These are phyloP conservation scores for Frankliniella fusca DNA, from an alignment of 2,888 invertebrate genomes.

Conservation along the genomic window DNA sequence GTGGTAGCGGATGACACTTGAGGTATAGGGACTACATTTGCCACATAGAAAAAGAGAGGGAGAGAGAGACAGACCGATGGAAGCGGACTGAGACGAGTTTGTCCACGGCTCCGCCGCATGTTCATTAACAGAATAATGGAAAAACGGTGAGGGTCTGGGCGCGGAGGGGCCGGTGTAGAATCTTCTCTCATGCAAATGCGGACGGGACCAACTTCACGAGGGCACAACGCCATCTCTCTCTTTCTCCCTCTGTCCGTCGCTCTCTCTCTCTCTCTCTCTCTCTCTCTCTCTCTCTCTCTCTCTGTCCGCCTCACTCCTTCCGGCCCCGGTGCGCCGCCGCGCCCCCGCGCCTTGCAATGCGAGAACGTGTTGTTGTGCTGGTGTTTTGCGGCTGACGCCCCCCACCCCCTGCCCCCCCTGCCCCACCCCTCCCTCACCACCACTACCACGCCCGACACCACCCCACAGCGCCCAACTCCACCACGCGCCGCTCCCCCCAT, in stretches of 20 bases:
- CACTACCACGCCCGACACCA: background rate
- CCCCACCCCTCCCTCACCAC: background rate
- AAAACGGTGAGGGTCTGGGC: background rate
- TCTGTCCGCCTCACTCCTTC: too few relatives aligned
- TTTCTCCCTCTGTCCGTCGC: background rate
- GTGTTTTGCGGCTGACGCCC: too few relatives aligned
- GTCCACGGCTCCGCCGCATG: background rate
- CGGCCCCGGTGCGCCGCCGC: too few relatives aligned
- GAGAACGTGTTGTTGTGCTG: too few relatives aligned
- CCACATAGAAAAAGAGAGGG: background rate
- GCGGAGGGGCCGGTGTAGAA: background rate
- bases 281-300: too few relatives aligned
- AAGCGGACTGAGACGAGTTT: background rate
- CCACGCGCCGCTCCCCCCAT: background rate
- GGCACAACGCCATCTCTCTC: background rate
- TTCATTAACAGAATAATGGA: constrained; percentile 14
- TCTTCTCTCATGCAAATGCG: constrained; percentile 12
- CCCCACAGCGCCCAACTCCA: background rate
- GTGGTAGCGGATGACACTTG: too few relatives aligned
- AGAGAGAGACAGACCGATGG: background rate
- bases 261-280: background rate
- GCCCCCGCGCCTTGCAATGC: too few relatives aligned
- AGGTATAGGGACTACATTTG: too few relatives aligned
- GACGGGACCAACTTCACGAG: background rate
- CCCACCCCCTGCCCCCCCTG: too few relatives aligned